These are phyloP conservation scores for Aphelenchoides avenae DNA, from an alignment of 1,140 invertebrate genomes.

Conservation along the genomic window DNA sequence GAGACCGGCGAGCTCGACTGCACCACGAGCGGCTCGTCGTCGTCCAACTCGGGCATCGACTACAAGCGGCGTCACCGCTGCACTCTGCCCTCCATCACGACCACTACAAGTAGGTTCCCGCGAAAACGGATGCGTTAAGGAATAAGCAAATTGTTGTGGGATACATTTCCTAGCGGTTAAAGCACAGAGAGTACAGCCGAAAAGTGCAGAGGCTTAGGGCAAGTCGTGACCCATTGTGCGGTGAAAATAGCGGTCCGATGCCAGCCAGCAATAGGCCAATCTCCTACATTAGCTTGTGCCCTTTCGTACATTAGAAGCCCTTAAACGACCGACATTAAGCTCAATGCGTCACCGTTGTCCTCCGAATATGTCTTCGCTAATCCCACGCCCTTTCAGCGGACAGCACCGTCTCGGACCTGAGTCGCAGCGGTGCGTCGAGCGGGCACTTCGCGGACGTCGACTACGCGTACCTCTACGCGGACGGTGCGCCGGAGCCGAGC, in stretches of 20 bases:
- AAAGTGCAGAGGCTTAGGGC: too few species aligned
- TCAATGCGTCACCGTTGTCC: background rate
- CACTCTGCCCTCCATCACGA: constrained; percentile 16
- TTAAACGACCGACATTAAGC: too few species aligned
- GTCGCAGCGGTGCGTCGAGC: background rate
- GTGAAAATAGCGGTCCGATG: too few species aligned
- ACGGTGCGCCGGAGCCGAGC: background rate
- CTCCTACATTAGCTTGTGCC: too few species aligned
- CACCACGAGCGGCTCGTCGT: constrained; percentile 18
- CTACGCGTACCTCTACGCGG: constrained; percentile 4
- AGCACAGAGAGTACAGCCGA: too few species aligned
- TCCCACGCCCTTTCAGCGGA: constrained; percentile 32
- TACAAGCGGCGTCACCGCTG: constrained; percentile 21
- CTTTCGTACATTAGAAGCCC: too few species aligned
- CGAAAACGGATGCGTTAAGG: background rate
- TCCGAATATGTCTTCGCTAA: background rate
- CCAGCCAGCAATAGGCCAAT: too few species aligned
- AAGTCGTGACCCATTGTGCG: too few species aligned
- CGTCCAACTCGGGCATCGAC: constrained; percentile 21
- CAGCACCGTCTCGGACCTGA: constrained; percentile 33
- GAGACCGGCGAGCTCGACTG: constrained; percentile 20
- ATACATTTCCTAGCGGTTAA: too few species aligned
- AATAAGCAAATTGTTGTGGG: too few species aligned
- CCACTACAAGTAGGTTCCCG: constrained; percentile 12
- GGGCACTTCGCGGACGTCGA: background rate